Evolutionary conservation across 2,888 invertebrate genomes (phyloP).

Genomic region (Lasioglossum leucozonium): DNA sequence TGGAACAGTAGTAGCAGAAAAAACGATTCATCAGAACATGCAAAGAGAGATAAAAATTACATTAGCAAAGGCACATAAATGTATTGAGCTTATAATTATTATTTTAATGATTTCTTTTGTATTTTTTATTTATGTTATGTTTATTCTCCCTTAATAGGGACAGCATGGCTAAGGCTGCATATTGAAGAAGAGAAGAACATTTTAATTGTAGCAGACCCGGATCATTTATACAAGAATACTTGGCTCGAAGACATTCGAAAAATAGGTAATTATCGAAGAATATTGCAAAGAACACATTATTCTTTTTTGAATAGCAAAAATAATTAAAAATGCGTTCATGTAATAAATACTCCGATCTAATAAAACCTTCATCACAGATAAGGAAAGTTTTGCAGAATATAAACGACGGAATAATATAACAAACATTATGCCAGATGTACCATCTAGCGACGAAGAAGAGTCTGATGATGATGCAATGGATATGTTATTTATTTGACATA

Average conservation of each 20-base stretch:
- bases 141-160: constrained; percentile 63
- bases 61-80: constrained; percentile 78
- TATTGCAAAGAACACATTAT: not conserved
- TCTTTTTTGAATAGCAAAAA: not conserved
- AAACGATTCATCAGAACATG: constrained; percentile 73
- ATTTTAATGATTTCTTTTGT: constrained; percentile 20
- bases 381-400: constrained; percentile 70
- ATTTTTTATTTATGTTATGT: not conserved
- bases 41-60: constrained; percentile 79
- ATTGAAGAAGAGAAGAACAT: constrained; percentile 62
- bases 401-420: constrained; percentile 69
- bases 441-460: constrained; percentile 74
- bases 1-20: constrained; percentile 78
- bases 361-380: constrained; percentile 58
- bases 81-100: constrained; percentile 65
- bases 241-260: constrained; percentile 4
- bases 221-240: constrained; percentile 52
- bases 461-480: constrained; percentile 80
- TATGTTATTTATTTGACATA: constrained; percentile 40
- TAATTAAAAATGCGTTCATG: not conserved
- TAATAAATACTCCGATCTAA: not conserved
- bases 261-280: constrained; percentile 30
- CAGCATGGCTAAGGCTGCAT: constrained; percentile 77
- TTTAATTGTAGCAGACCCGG: constrained; percentile 72
- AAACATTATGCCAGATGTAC: constrained; percentile 75